Percentiles rank a stretch among this genome's conserved stretches.
These are phyloP conservation scores for Andinoacara biseriatus DNA, from an alignment of 2,113 vertebrate genomes.

Conservation along the genomic window DNA sequence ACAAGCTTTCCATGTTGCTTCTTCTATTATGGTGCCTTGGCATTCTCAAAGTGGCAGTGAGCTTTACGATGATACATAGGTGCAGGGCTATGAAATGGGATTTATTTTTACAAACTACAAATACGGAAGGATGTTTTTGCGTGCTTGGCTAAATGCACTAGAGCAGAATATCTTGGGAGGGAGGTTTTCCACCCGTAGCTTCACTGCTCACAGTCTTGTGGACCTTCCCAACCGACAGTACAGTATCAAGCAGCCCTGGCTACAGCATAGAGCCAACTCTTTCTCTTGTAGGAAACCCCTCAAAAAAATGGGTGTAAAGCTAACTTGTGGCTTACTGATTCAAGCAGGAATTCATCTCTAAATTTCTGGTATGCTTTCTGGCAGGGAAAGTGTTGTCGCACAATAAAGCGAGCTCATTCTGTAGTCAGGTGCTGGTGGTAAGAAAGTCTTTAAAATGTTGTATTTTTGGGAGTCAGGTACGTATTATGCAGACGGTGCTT, in stretches of 20 bases:
- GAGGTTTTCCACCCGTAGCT: constrained; percentile 11
- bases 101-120: constrained; percentile 57
- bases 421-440: constrained; percentile 82
- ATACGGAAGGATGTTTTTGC: constrained; percentile 35
- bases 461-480: constrained; percentile 92
- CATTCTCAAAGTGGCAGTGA: constrained; percentile 28
- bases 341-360: neutral
- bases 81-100: constrained; percentile 73
- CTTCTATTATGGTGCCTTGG: constrained; percentile 21
- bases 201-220: constrained; percentile 74
- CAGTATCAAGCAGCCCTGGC: constrained; percentile 73
- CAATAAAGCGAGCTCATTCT: constrained; percentile 61
- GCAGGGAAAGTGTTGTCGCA: constrained; percentile 67
- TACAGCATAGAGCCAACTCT: constrained; percentile 75
- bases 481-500: constrained; percentile 82
- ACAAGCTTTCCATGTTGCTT: constrained; percentile 22
- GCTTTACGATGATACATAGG: constrained; percentile 14
- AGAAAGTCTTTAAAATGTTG: constrained; percentile 93
- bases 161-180: constrained; percentile 23
- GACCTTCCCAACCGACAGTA: constrained; percentile 71
- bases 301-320: constrained; percentile 31
- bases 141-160: constrained; percentile 18
- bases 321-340: neutral
- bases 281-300: constrained; percentile 49
- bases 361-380: constrained; percentile 12